Evolutionary conservation across 2,888 invertebrate genomes (phyloP).

Genomic region (Callimorpha dominula): DNA sequence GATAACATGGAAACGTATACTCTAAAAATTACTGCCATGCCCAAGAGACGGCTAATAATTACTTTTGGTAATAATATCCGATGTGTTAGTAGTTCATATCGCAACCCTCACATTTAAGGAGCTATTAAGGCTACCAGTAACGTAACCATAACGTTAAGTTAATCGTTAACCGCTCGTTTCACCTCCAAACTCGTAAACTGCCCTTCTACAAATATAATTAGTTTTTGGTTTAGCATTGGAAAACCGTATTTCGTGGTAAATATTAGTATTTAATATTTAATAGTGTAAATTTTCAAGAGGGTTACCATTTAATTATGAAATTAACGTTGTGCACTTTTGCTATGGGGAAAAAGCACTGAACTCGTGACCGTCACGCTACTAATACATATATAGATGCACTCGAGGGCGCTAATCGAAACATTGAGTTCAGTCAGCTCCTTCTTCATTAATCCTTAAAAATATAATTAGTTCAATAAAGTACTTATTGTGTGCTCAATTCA

Average conservation of each 20-base stretch:
- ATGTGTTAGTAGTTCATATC: slow-evolving; percentile 18
- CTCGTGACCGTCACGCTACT: too few relatives aligned
- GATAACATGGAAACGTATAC: background rate
- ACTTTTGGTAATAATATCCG: slow-evolving; percentile 21
- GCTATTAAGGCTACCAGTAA: slow-evolving; percentile 26
- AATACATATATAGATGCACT: too few relatives aligned
- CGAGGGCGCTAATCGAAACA: too few relatives aligned
- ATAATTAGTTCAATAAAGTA: too few relatives aligned
- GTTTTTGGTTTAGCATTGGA: background rate
- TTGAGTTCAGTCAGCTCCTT: too few relatives aligned
- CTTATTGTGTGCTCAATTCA: too few relatives aligned
- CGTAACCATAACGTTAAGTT: slow-evolving; percentile 24
- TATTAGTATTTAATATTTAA: background rate
- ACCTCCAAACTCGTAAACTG: slow-evolving; percentile 31
- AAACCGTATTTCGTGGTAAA: background rate
- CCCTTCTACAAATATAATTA: slow-evolving; percentile 37
- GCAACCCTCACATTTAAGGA: slow-evolving; percentile 20
- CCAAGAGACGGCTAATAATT: slow-evolving; percentile 16
- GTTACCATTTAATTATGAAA: background rate
- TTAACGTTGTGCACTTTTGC: too few relatives aligned
- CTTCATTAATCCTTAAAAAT: too few relatives aligned
- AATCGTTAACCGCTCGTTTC: slow-evolving; percentile 22
- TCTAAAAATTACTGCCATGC: background rate
- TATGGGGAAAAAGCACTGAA: too few relatives aligned
- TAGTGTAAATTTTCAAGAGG: background rate